These are phyloP conservation scores for Triplophysa yarkandensis DNA, from an alignment of 2,797 vertebrate species.

Conservation along the genomic window DNA sequence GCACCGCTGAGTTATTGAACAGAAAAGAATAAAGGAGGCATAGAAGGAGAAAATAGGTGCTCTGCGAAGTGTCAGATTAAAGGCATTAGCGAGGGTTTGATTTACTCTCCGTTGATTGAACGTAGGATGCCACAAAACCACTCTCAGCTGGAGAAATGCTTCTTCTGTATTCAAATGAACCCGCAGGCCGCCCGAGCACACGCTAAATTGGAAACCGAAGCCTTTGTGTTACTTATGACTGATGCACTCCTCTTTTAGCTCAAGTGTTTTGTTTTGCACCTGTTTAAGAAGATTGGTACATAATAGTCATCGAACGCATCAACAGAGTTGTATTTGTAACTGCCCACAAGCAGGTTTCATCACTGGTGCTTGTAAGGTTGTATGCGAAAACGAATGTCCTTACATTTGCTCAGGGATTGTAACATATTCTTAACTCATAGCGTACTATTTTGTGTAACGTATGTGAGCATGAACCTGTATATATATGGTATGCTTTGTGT, in stretches of 20 bases:
- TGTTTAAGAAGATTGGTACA: not conserved
- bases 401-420: not conserved
- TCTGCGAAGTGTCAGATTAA: slow-evolving; percentile 23
- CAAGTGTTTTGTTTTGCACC: slow-evolving; percentile 17
- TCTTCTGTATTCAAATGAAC: slow-evolving; percentile 35
- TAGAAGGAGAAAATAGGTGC: slow-evolving; percentile 7
- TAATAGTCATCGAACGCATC: not conserved
- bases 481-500: too few relatives aligned
- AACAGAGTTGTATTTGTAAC: not conserved
- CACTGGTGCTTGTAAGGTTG: not conserved
- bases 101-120: slow-evolving; percentile 24
- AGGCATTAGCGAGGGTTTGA: slow-evolving; percentile 18
- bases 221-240: slow-evolving; percentile 6
- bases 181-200: slow-evolving; percentile 20
- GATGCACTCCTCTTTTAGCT: slow-evolving; percentile 16
- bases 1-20: not conserved
- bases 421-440: not conserved
- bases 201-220: slow-evolving; percentile 4
- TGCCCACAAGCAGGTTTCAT: not conserved
- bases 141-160: slow-evolving; percentile 10
- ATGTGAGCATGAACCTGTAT: too few relatives aligned
- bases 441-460: too few relatives aligned
- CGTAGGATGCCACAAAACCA: slow-evolving; percentile 24
- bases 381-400: not conserved
- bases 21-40: not conserved